Conservation (phyloP, 1,140 invertebrate genomes). For the Rhagoletis pomonella region DNA sequence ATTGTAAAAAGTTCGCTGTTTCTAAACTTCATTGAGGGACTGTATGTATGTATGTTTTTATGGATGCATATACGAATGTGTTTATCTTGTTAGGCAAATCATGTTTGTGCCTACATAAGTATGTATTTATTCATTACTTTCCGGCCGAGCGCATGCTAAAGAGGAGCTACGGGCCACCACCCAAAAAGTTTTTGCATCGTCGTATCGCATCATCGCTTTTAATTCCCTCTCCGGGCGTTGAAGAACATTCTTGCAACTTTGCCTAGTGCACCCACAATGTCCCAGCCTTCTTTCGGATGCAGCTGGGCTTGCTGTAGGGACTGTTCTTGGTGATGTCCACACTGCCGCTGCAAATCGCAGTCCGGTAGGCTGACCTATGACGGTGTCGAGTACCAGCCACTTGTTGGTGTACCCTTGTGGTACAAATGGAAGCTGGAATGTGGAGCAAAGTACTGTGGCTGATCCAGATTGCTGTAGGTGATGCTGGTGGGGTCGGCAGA, state of each 20-base stretch:
- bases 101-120: too few relatives aligned
- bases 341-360: conserved; percentile 55
- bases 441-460: conserved; percentile 89
- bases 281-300: conserved; percentile 63
- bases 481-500: conserved; percentile 76
- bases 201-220: background rate
- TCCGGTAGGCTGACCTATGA: conserved; percentile 77
- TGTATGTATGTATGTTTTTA: too few relatives aligned
- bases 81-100: too few relatives aligned
- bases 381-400: conserved; percentile 85
- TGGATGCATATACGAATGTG: too few relatives aligned
- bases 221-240: conserved; percentile 65
- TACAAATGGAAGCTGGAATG: conserved; percentile 91
- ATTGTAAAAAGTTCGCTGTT: too few relatives aligned
- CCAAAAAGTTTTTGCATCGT: too few relatives aligned
- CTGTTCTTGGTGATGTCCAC: conserved; percentile 48
- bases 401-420: conserved; percentile 80
- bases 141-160: too few relatives aligned
- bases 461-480: conserved; percentile 80
- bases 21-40: too few relatives aligned
- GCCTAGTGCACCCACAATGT: conserved; percentile 69
- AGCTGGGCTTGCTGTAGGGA: conserved; percentile 57
- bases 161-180: too few relatives aligned
- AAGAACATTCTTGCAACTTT: conserved; percentile 72
- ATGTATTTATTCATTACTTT: too few relatives aligned